phyloP scores from a whole-genome alignment of 2,888 invertebrate genomes.

The Lycophotia porphyrea region DNA sequence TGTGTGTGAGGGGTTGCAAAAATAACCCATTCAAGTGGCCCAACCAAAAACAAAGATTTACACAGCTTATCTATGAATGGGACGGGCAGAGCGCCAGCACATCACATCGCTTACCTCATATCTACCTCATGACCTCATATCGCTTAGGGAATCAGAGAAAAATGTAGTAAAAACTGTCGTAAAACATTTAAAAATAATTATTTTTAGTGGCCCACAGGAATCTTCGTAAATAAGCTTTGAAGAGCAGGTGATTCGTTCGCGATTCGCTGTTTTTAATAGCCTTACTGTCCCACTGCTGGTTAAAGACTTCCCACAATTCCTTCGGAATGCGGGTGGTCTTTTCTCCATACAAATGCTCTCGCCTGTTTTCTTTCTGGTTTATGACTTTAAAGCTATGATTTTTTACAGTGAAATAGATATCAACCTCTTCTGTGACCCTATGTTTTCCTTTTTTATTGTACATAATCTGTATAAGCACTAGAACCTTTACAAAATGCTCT shows the following conservation, averaged over 20 bases:
- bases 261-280: background rate
- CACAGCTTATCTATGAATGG: constrained; percentile 42
- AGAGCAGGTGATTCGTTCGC: background rate
- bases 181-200: constrained; percentile 16
- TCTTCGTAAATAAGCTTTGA: background rate
- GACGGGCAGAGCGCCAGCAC: constrained; percentile 53
- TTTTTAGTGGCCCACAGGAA: background rate
- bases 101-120: no score
- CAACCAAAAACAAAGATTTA: constrained; percentile 40
- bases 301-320: no score
- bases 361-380: no score
- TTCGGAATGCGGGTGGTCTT: no score
- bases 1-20: constrained; percentile 32
- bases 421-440: no score
- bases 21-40: constrained; percentile 49
- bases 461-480: no score
- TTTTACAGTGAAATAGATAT: no score
- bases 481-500: no score
- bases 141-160: constrained; percentile 7
- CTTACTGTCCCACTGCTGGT: no score
- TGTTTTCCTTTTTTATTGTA: no score
- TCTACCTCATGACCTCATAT: constrained; percentile 20
- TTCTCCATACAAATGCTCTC: no score
- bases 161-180: constrained; percentile 20
- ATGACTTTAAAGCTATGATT: no score